Base-by-base conservation (phyloP, 2,113 vertebrate genomes). In the Struthidea cinerea region DNA sequence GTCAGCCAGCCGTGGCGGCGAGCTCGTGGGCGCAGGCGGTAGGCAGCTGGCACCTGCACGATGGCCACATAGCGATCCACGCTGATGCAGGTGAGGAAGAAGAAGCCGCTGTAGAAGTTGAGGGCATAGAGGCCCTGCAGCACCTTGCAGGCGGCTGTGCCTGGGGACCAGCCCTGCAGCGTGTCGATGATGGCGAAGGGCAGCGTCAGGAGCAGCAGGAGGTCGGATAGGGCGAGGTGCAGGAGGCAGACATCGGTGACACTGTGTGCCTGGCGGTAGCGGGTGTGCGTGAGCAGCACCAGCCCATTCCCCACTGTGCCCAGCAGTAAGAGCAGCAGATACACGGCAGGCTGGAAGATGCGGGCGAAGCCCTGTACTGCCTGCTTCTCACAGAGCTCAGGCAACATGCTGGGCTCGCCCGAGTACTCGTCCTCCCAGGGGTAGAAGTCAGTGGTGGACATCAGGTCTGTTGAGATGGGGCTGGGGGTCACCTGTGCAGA, bases 1-100 rank as follows among this genome's bases (percentile, higher is more conserved):
- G 91, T 86, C 26, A 98, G 20, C 71, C 96, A 98, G 53, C 98
- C 98, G 0, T 81, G 87, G 18, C 37, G 76, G 3, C 97, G 77
- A 10, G 96, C 96, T 16, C 86, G 91, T 1, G 87, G 93, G 41
- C 97, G 98, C 44, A 97, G 96, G 46, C 96, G 96, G 2, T 94
- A 96, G 46, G 97, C 97, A 0, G 96, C 32, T 0, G 98, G 96
- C 32, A 96, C 97, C 74, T 18, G 89, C 3, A 98, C 98, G 4
- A 99, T 99, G 92, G 98, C 98, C 93, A 99, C 73, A 22, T 99
- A 99, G 94, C 99, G 99, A 84, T 99, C 99, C 2, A 99, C 84
- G 5, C 99, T 99, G 96, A 99, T 98, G 95, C 98, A 99, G 30
- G 98, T 99, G 44, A 99, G 97, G 95, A 99, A 98, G 85, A 99